Conservation (phyloP, 2,797 vertebrate species). For the Xyrichtys novacula region DNA sequence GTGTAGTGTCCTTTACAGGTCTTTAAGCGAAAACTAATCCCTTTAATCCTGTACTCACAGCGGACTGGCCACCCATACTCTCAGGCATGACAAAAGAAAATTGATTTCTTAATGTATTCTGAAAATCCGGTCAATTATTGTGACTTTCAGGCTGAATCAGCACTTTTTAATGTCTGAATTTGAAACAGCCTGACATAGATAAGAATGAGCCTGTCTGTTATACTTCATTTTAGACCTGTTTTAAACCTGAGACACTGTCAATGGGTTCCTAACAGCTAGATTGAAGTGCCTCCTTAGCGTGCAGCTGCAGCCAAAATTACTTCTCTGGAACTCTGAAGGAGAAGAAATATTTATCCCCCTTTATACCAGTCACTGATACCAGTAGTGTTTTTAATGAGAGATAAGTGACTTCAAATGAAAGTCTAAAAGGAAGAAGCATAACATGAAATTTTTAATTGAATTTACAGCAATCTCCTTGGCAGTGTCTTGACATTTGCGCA, state of each 20-base stretch:
- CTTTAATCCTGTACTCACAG: slow-evolving; percentile 34
- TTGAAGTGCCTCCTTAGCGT: not conserved
- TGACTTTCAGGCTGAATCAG: slow-evolving; percentile 5
- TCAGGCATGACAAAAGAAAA: slow-evolving; percentile 35
- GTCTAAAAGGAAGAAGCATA: not conserved
- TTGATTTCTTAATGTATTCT: slow-evolving; percentile 41
- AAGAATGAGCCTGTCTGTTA: not conserved
- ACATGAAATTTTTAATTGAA: slow-evolving; percentile 2
- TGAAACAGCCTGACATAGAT: not conserved
- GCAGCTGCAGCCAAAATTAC: not conserved
- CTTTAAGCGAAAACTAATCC: slow-evolving; percentile 34
- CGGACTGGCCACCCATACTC: not conserved
- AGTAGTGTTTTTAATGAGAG: not conserved
- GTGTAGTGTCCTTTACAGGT: slow-evolving; percentile 33
- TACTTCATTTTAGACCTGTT: not conserved
- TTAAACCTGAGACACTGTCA: not conserved
- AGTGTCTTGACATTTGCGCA: not conserved
- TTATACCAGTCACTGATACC: not conserved
- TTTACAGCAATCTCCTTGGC: not conserved
- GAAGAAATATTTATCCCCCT: not conserved
- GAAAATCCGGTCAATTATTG: slow-evolving; percentile 27
- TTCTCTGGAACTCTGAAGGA: not conserved
- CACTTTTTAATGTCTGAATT: not conserved
- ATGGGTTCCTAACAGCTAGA: not conserved
- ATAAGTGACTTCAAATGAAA: not conserved